Evolutionary conservation across 2,113 vertebrate genomes (phyloP), one percentile per base, ranked within the genome.

Genomic region (Xenopus laevis): DNA sequence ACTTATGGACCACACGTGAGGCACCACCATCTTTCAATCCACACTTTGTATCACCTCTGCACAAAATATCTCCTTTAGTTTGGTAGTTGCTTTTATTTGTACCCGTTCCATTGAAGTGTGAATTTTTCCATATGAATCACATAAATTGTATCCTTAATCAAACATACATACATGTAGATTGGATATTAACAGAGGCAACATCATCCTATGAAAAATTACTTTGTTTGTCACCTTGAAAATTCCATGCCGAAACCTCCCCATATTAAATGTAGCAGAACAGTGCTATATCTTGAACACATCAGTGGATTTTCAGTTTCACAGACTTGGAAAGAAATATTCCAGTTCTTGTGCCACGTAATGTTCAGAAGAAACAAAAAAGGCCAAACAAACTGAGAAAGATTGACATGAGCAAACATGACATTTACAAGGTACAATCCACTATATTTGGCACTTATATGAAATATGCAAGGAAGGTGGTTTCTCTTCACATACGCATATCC

Each of bases 311-410:
- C 57, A 45, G 18, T 78, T 77, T 68, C 63, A 72, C 78, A 1
- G 77, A 80, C 15, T 72, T 80, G 73, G 21, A 80, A 33, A 44
- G 72, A 62, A 72, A 81, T 27, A 16, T 55, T 55, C 53, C 53
- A 55, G 15, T 55, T 55, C 16, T n/a, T 55, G 16, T 55, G 16
- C 15, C 17, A 55, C 53, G 53, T 55, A n/a, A 55, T 55, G 53
- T 16, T n/a, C 13, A 79, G 18, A 2, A 71, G 4, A 65, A 71
- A 21, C 20, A 60, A 18, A 60, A 23, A 60, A 21, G 1, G 58
- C 58, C 20, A 18, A 60, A 21, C 21, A 55, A n/a, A 55, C 17
- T n/a, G 53, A 50, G 17, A 55, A 55, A 55, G 53, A 55, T n/a
- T 55, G 53, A 55, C 53, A n/a, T 55, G 18, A 63, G 17, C 8